Evolutionary conservation across 2,888 invertebrate genomes (phyloP), one percentile per base, ranked within the genome.

Genomic region (Heliconius ismenius): DNA sequence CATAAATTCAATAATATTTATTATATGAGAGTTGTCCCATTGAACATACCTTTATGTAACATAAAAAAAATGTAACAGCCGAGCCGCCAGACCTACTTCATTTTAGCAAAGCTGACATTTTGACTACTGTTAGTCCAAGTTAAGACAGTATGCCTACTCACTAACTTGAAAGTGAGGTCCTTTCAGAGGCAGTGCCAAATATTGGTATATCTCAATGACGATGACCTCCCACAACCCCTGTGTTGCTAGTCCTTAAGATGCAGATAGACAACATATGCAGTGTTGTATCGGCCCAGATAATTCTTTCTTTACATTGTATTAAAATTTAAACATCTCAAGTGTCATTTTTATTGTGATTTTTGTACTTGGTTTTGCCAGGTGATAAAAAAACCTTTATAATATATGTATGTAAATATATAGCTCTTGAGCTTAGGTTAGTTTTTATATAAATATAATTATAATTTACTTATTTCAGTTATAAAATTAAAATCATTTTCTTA

Each of bases 281-380:
- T 0, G 2, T 6, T 49, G 49, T 49, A 49, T 18, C 15, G 6
- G 15, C 49, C 4, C 43, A 43, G 43, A 15, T 43, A 15, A 15
- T 49, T 21, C 49, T 7, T 49, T 49, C 18, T 21, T 49, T 49
- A 9, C 4, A 58, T 58, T 58, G 58, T 58, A 58, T 58, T 58
- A 21, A 49, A 49, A 49, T 49, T 49, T 62, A 13, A 26, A 62
- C 26, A 58, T 32, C 70, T 58, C 70, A 70, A 70, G 70, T 70
- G 58, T 70, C 70, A 58, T 70, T 67, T 43, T n/a, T 69, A 54
- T 54, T 70, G 54, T 58, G 58, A 70, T 36, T 6, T 70, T n/a
- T n/a, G 54, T 15, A 32, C 32, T 9, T 26, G 15, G 54, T 70
- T n/a, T 70, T 70, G 49, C 54, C 54, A 70, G 70, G 54, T 70